Base-by-base conservation (phyloP, 30 jellyfish, hydroid and myxozoan species). In the Aurelia sp. region DNA sequence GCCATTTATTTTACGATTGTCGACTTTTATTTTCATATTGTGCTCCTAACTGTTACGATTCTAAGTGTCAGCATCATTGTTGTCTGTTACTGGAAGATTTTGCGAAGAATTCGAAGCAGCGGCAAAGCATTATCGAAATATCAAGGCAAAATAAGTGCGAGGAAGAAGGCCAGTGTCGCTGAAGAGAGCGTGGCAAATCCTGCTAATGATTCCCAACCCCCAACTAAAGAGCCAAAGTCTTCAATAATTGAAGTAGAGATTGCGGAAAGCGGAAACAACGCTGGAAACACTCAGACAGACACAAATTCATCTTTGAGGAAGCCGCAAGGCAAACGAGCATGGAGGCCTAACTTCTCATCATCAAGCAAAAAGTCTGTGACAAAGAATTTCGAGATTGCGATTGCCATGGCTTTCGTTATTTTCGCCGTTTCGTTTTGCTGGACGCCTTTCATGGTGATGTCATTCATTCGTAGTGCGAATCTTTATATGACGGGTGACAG, bases 11-110 rank as follows among this genome's bases (percentile, higher is more conserved):
- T 51, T 21, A 18, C 18, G 50, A 50, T 57, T 18, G 47, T 15
- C 31, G 62, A 44, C 6, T 33, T 74, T 24, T 74, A 74, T 48
- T 74, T 74, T 21, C 62, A 74, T 24, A 74, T 74, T 53, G 72
- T 74, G 19, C 68, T 74, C 50, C 72, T 74, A 1, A 11, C 21
- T 31, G 72, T 48, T 15, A 19, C 40, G 38, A 33, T 18, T 50
- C n/a, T 48, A 13, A 30, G 50, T 57, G 19, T 74, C 40, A 16
- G 52, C 11, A 73, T 50, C 47, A 53, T 53, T n/a, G 47, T 51
- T 15, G 11, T 74, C 40, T 44, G 62, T 13, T 74, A 74, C 86
- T 50, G 69, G 62, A 74, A 53, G 47, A 19, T 74, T 17, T 74
- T 74, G 47, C 27, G 72, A 16, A 33, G n/a, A 21, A 44, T 64